Evolutionary conservation across 1,140 invertebrate species (phyloP).

Genomic region (Drosophila willistoni): DNA sequence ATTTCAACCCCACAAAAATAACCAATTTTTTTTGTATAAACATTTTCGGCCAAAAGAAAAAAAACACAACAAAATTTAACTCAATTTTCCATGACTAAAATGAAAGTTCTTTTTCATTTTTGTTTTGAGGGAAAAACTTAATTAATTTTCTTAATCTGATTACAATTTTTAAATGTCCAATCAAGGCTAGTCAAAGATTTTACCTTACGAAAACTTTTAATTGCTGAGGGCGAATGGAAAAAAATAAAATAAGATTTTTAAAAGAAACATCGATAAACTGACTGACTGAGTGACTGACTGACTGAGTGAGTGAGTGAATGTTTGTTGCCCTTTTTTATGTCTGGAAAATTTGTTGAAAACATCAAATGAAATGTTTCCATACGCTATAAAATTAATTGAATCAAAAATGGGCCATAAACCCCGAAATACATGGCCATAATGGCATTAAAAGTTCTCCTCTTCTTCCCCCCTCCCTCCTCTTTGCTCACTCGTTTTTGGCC

Average conservation of each 20-base stretch:
- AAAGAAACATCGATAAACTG: background rate
- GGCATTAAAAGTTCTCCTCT: slow-evolving; percentile 50
- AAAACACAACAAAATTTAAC: too few species aligned
- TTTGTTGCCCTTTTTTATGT: slow-evolving; percentile 46
- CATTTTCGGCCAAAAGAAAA: too few species aligned
- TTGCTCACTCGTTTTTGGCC: too few species aligned
- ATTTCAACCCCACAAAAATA: background rate
- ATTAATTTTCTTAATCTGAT: slow-evolving; percentile 6
- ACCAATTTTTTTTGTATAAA: slow-evolving; percentile 1
- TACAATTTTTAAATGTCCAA: slow-evolving; percentile 9
- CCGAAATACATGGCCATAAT: slow-evolving; percentile 49
- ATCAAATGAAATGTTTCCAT: slow-evolving; percentile 69
- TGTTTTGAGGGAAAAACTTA: background rate
- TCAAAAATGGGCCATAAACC: slow-evolving; percentile 65
- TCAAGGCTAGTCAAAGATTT: slow-evolving; percentile 1
- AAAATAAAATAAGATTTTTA: background rate
- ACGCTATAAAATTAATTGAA: slow-evolving; percentile 74
- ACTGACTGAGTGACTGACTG: slow-evolving; percentile 26
- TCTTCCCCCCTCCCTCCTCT: too few species aligned
- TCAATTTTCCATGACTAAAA: background rate
- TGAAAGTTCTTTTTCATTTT: background rate
- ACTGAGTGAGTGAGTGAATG: slow-evolving; percentile 10
- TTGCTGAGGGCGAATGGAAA: slow-evolving; percentile 8
- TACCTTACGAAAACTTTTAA: slow-evolving; percentile 8
- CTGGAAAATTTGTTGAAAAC: slow-evolving; percentile 61